Evolutionary conservation across 1,140 invertebrate species (phyloP).

Genomic region (Heliconius himera): DNA sequence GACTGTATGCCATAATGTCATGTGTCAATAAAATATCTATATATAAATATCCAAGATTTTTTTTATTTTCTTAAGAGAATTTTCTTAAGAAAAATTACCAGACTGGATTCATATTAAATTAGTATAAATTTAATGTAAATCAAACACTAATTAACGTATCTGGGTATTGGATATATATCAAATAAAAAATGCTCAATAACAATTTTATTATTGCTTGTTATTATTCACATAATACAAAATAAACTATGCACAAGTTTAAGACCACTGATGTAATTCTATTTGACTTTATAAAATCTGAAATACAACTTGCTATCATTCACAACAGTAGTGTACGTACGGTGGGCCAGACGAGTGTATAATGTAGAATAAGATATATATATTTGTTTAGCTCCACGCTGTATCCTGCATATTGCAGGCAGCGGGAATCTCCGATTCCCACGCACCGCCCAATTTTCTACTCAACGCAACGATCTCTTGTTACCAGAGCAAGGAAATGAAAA

Average conservation of each 20-base stretch:
- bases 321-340: slow-evolving; percentile 48
- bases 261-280: slow-evolving; percentile 73
- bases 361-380: not conserved
- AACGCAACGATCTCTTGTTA: too few relatives aligned
- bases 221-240: slow-evolving; percentile 84
- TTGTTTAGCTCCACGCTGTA: too few relatives aligned
- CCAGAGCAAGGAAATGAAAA: too few relatives aligned
- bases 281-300: slow-evolving; percentile 74
- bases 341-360: slow-evolving; percentile 40
- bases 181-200: slow-evolving; percentile 70
- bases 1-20: slow-evolving; percentile 33
- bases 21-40: slow-evolving; percentile 38
- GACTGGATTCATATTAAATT: not conserved
- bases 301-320: slow-evolving; percentile 60
- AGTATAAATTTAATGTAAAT: too few relatives aligned
- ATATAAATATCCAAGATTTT: not conserved
- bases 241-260: slow-evolving; percentile 83
- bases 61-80: too few relatives aligned
- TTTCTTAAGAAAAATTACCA: not conserved
- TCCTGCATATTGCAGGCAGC: too few relatives aligned
- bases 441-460: too few relatives aligned
- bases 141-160: too few relatives aligned
- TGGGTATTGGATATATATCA: slow-evolving; percentile 25
- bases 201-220: slow-evolving; percentile 81
- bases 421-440: too few relatives aligned